These are phyloP conservation scores for Pluvialis apricaria DNA, from an alignment of 2,113 vertebrate species.

Conservation along the genomic window DNA sequence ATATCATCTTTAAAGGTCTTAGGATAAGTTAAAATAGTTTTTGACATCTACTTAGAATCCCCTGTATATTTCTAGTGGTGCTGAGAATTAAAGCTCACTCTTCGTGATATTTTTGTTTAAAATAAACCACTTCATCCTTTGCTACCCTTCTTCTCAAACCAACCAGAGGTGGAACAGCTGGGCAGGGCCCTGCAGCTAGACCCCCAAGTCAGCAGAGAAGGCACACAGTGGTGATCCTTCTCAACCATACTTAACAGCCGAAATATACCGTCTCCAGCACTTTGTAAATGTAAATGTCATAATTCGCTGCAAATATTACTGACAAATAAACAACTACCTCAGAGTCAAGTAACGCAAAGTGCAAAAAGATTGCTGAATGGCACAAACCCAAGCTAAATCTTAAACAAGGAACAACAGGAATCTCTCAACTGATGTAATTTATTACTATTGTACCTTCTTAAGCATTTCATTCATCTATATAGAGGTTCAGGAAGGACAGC, in stretches of 20 bases:
- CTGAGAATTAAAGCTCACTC: background rate
- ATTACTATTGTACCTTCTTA: constrained; percentile 71
- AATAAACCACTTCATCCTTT: background rate
- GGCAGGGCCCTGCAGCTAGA: background rate
- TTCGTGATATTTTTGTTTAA: background rate
- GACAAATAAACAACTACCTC: background rate
- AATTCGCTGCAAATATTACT: constrained; percentile 22
- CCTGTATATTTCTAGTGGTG: background rate
- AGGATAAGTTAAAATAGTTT: background rate
- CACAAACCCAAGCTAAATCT: background rate
- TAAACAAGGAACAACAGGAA: background rate
- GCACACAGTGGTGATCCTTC: background rate
- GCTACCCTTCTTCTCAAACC: background rate
- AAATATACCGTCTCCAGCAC: background rate
- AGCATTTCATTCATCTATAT: constrained; percentile 81
- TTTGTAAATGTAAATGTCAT: background rate
- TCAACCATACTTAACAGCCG: background rate
- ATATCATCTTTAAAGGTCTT: background rate
- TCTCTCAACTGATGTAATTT: background rate
- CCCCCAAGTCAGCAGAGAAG: background rate
- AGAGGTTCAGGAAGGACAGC: constrained; percentile 66
- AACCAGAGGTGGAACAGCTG: background rate
- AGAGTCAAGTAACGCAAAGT: background rate
- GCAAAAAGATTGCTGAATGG: background rate
- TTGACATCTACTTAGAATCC: background rate